These are phyloP conservation scores for Heliocidaris erythrogramma DNA, from an alignment of 35 echinoderm and acorn worm species.

Conservation along the genomic window DNA sequence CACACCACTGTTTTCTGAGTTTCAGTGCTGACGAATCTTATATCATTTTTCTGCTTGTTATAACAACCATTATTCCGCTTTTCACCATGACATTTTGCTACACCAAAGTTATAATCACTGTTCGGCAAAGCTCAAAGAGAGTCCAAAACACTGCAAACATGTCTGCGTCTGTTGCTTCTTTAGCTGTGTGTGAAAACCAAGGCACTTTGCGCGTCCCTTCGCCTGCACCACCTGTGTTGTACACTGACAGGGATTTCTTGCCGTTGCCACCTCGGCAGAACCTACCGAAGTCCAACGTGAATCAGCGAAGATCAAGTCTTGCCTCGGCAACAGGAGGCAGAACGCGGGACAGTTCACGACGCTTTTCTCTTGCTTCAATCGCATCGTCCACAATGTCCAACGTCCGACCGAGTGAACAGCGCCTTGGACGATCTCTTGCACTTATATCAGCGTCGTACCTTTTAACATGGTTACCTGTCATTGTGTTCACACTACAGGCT, in stretches of 20 bases:
- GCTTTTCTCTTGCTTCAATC: slow-evolving; percentile 41
- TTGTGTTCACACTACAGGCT: slow-evolving; percentile 33
- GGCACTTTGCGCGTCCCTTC: not conserved
- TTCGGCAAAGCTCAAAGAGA: slow-evolving; percentile 64
- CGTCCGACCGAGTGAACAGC: slow-evolving; percentile 59
- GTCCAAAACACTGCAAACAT: slow-evolving; percentile 53
- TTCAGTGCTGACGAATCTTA: slow-evolving; percentile 46
- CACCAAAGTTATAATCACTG: slow-evolving; percentile 52
- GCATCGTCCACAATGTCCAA: slow-evolving; percentile 64
- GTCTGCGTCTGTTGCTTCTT: slow-evolving; percentile 26
- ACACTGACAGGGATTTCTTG: slow-evolving; percentile 60
- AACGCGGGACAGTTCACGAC: not conserved
- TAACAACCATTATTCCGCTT: slow-evolving; percentile 51
- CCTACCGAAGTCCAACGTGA: not conserved
- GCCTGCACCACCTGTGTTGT: slow-evolving; percentile 26
- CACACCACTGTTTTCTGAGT: slow-evolving; percentile 49
- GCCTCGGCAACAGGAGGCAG: not conserved
- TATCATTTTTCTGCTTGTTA: slow-evolving; percentile 50
- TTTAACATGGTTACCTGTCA: slow-evolving; percentile 54
- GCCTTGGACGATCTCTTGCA: slow-evolving; percentile 56
- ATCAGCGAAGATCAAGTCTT: slow-evolving; percentile 29
- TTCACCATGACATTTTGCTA: slow-evolving; percentile 66
- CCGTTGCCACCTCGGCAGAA: slow-evolving; percentile 41
- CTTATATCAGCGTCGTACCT: slow-evolving; percentile 57
- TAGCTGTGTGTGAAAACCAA: slow-evolving; percentile 25